phyloP scores from a whole-genome alignment of 2,113 vertebrate species.

The Cyprinodon tularosa region DNA sequence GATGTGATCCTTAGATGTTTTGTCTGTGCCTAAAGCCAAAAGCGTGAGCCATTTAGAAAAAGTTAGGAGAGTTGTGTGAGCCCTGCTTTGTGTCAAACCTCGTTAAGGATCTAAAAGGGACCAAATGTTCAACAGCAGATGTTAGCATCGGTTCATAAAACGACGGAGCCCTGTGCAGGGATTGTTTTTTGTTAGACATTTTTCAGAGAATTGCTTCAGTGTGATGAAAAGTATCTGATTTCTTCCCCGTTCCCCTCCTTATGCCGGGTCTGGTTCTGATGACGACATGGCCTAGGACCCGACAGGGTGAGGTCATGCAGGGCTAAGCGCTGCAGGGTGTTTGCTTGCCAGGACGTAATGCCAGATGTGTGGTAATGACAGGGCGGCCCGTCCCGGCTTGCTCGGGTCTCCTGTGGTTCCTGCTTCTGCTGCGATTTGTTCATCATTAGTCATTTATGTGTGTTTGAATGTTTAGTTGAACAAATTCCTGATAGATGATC shows the following conservation, averaged over 20 bases:
- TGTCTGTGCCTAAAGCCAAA: not conserved
- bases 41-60: not conserved
- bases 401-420: slow-evolving; percentile 36
- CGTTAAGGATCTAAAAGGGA: not conserved
- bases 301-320: slow-evolving; percentile 54
- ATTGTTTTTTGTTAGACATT: not conserved
- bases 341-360: slow-evolving; percentile 51
- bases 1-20: not conserved
- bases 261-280: slow-evolving; percentile 49
- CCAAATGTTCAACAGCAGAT: not conserved
- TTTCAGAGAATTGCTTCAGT: not conserved
- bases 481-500: not conserved
- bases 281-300: slow-evolving; percentile 70
- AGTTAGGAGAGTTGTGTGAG: not conserved
- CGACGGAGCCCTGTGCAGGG: not conserved
- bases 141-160: not conserved
- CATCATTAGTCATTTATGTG: not conserved
- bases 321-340: slow-evolving; percentile 49
- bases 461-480: not conserved
- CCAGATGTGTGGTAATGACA: slow-evolving; percentile 64
- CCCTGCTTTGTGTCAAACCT: not conserved
- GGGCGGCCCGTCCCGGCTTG: slow-evolving; percentile 28
- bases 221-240: not conserved
- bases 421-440: not conserved
- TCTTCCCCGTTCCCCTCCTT: slow-evolving; percentile 23